Evolutionary conservation across 1,140 invertebrate species (phyloP), one percentile per base, ranked within the genome.

Genomic region (Telenomus remus): DNA sequence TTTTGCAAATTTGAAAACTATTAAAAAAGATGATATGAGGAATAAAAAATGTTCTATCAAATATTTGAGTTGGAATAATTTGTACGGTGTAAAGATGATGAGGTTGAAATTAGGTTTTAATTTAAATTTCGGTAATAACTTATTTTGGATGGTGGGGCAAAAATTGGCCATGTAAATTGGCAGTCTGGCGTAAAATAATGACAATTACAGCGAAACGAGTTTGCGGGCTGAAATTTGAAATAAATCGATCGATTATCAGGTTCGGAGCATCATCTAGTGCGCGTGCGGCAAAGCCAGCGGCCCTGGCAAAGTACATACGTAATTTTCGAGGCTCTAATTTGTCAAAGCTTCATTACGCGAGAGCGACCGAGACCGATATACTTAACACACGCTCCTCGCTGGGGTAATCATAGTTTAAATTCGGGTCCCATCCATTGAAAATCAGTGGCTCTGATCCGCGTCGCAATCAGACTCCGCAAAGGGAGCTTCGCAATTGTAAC

Each of bases 371-470:
- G 84, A 85, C 84, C 86, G 84, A 85, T 87, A 27, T 27, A 87
- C 86, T 88, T 88, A 86, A 82, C 76, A 79, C 81, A 82, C 80
- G 80, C 74, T n/a, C n/a, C n/a, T 47, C 81, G 78, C 65, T 76
- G 79, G n/a, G 85, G 81, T 88, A 88, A 88, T 88, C 86, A 88
- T 88, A 88, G 87, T 88, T 88, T 88, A 88, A 88, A 88, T 87
- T 87, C 83, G 85, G 82, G 80, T 85, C 80, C 84, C 82, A 87
- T 82, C 86, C 82, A 88, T 88, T 88, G 86, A 87, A 88, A 88
- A 88, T 88, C 87, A 87, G 85, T 85, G 85, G 83, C 85, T 82
- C 81, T 80, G 82, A 83, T 76, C 80, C 80, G 80, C 78, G 84
- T 85, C 80, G 84, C 85, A 87, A 87, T 87, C 86, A 87, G 82